Evolutionary conservation across 2,888 invertebrate genomes (phyloP).

Genomic region (Macrophya alboannulata): DNA sequence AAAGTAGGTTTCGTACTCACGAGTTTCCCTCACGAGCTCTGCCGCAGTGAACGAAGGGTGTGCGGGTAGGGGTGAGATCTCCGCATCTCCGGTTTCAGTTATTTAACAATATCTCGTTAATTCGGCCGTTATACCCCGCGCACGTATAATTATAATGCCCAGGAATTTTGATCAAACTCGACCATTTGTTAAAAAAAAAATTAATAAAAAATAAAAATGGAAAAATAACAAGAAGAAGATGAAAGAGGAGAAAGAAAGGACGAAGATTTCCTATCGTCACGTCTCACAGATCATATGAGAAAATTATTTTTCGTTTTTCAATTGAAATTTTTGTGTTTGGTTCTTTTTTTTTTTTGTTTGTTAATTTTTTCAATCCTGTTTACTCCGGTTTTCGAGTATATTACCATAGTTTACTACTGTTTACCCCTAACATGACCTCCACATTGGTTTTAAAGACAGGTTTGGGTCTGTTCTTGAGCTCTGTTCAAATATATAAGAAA

Average conservation of each 20-base stretch:
- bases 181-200: not conserved
- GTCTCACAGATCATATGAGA: not conserved
- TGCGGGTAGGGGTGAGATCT: not conserved
- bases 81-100: constrained; percentile 48
- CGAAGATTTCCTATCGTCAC: not conserved
- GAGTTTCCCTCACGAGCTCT: not conserved
- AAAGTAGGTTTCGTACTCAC: constrained; percentile 50
- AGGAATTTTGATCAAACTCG: not conserved
- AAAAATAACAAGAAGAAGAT: not conserved
- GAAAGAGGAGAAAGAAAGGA: not conserved
- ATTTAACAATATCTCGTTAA: constrained; percentile 25
- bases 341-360: too few relatives aligned
- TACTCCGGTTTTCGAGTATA: not conserved
- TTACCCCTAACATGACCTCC: not conserved
- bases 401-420: constrained; percentile 13
- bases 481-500: constrained; percentile 51
- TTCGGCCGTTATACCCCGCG: not conserved
- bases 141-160: not conserved
- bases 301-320: not conserved
- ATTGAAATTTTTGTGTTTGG: too few relatives aligned
- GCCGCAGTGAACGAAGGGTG: constrained; percentile 38
- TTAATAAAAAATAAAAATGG: not conserved
- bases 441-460: constrained; percentile 12
- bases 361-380: not conserved
- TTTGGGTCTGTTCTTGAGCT: constrained; percentile 33